phyloP scores from a whole-genome alignment of 1,140 invertebrate genomes.

The Ruditapes philippinarum region DNA sequence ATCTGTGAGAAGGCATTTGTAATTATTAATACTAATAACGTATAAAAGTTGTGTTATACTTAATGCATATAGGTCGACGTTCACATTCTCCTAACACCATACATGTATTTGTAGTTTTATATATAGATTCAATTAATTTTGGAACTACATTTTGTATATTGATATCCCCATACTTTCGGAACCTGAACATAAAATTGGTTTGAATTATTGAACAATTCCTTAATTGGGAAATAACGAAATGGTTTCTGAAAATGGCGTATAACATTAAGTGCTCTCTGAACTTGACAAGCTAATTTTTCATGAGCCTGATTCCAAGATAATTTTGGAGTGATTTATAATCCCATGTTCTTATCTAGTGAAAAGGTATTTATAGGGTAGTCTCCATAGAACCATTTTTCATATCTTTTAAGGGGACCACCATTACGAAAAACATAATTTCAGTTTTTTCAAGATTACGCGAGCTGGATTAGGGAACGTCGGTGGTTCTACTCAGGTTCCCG shows the following conservation, averaged over 20 bases:
- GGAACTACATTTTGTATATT: background rate
- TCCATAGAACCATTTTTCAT: constrained; percentile 2
- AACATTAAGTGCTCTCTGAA: background rate
- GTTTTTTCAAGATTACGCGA: background rate
- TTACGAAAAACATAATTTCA: constrained; percentile 37
- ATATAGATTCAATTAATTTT: background rate
- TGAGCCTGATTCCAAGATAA: constrained; percentile 31
- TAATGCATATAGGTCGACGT: constrained; percentile 24
- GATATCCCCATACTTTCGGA: constrained; percentile 37
- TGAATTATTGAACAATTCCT: background rate
- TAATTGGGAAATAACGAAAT: background rate
- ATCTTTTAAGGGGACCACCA: background rate
- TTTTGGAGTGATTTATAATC: background rate
- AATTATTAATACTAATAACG: no score
- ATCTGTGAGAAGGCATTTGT: constrained; percentile 41
- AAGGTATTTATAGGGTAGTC: background rate
- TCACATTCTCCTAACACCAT: constrained; percentile 38
- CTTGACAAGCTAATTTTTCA: constrained; percentile 23
- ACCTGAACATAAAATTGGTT: constrained; percentile 49
- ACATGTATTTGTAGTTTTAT: constrained; percentile 30
- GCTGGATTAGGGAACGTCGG: no score
- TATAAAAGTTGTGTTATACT: background rate
- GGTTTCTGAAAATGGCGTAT: background rate
- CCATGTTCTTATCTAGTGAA: constrained; percentile 1
- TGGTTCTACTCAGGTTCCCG: no score